Percentiles rank a stretch among this genome's conserved stretches.
phyloP scores from a whole-genome alignment of 2,113 vertebrate species.

The Paraplagusia blochii region DNA sequence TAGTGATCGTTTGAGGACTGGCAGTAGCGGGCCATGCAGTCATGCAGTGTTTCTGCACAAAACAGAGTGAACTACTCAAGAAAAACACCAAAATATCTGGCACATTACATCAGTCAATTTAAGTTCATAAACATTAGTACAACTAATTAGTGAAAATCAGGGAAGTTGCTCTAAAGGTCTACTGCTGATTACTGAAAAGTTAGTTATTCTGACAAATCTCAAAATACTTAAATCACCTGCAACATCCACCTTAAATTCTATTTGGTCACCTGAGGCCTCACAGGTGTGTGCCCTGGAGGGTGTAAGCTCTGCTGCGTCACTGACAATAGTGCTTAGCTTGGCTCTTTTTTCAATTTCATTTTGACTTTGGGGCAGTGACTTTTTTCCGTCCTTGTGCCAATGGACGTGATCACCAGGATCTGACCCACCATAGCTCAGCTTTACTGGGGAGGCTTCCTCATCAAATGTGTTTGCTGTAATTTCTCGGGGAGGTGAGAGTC shows the following conservation, averaged over 20 bases:
- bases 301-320: constrained; percentile 70
- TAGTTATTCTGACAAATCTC: constrained; percentile 66
- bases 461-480: constrained; percentile 69
- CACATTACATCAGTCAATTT: not conserved
- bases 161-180: constrained; percentile 7
- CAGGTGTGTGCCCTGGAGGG: constrained; percentile 77
- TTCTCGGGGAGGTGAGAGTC: constrained; percentile 68
- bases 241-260: constrained; percentile 81
- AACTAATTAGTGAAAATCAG: not conserved
- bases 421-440: constrained; percentile 75
- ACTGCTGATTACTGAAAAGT: constrained; percentile 33
- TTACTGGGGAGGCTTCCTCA: constrained; percentile 69
- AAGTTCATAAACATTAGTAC: constrained; percentile 10
- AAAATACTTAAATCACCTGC: constrained; percentile 77
- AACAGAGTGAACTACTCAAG: not conserved
- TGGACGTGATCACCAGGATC: constrained; percentile 64
- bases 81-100: too few relatives aligned
- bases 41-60: not conserved
- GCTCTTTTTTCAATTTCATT: constrained; percentile 67
- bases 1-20: too few relatives aligned
- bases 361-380: constrained; percentile 58
- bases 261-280: constrained; percentile 72
- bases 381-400: constrained; percentile 75
- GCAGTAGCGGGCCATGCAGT: too few relatives aligned
- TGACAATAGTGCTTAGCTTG: constrained; percentile 62